Evolutionary conservation across 2,888 invertebrate species (phyloP).

Genomic region (Eupithecia insigniata): DNA sequence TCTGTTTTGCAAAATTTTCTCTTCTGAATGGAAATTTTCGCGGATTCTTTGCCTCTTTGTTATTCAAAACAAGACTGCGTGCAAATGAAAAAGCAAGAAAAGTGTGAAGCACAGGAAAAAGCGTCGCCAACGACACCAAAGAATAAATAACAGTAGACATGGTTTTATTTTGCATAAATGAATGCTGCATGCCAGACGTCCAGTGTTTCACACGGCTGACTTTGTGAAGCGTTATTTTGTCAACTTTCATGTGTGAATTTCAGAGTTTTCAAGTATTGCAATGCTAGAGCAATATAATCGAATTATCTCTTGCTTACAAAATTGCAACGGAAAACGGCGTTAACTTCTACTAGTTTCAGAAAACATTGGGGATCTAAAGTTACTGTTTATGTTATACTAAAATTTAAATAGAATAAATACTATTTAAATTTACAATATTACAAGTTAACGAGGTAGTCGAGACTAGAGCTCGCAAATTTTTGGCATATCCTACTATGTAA

Average conservation of each 20-base stretch:
- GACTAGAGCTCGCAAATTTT: no score
- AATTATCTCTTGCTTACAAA: neutral
- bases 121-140: slow-evolving; percentile 39
- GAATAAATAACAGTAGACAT: slow-evolving; percentile 14
- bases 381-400: no score
- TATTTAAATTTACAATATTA: no score
- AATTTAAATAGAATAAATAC: no score
- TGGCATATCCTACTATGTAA: no score
- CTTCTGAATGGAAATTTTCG: slow-evolving; percentile 8
- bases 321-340: neutral
- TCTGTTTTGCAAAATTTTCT: slow-evolving; percentile 13
- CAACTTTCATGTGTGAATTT: neutral
- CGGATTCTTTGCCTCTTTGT: slow-evolving; percentile 31
- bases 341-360: neutral
- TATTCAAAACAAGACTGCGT: slow-evolving; percentile 27
- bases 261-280: neutral
- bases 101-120: slow-evolving; percentile 48
- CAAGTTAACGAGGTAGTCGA: no score
- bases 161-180: slow-evolving; percentile 42
- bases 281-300: neutral
- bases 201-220: slow-evolving; percentile 29
- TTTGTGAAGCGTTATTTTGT: slow-evolving; percentile 16
- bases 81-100: slow-evolving; percentile 42
- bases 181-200: slow-evolving; percentile 40
- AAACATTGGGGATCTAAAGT: neutral